Conservation (phyloP, 1,140 invertebrate species). For the Episyrphus balteatus region DNA sequence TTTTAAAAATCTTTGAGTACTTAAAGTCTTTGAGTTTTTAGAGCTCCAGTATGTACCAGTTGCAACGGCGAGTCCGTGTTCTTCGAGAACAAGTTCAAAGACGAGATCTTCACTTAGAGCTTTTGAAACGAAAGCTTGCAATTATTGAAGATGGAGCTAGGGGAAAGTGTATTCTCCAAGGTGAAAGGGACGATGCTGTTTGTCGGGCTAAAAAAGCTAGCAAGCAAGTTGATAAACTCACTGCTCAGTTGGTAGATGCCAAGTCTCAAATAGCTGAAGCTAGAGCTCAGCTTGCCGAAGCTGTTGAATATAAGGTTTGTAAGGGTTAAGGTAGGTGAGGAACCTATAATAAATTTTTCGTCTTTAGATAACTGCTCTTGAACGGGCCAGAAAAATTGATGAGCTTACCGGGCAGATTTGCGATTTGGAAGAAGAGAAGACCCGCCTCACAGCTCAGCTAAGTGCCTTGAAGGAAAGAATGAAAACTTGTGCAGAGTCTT, state of each 20-base stretch:
- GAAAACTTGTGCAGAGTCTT: slow-evolving; percentile 29
- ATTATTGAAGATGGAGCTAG: slow-evolving; percentile 66
- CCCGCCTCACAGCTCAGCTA: slow-evolving; percentile 22
- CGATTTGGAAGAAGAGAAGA: slow-evolving; percentile 33
- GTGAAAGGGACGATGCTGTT: slow-evolving; percentile 66
- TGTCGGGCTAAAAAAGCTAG: slow-evolving; percentile 59
- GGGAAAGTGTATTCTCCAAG: slow-evolving; percentile 52
- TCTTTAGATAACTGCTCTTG: slow-evolving; percentile 61
- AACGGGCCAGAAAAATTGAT: slow-evolving; percentile 70
- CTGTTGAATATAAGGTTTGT: slow-evolving; percentile 67
- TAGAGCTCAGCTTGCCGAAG: slow-evolving; percentile 66
- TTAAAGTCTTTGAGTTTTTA: slow-evolving; percentile 21
- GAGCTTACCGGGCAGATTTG: slow-evolving; percentile 50
- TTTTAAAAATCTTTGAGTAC: neutral
- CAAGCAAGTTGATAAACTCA: slow-evolving; percentile 64
- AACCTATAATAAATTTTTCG: slow-evolving; percentile 2
- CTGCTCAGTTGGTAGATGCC: slow-evolving; percentile 59
- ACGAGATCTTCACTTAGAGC: slow-evolving; percentile 80
- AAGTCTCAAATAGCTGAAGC: slow-evolving; percentile 60
- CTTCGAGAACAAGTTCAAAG: slow-evolving; percentile 80
- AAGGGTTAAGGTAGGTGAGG: too few relatives aligned
- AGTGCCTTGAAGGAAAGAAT: slow-evolving; percentile 26
- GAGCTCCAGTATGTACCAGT: slow-evolving; percentile 73
- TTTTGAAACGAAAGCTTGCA: slow-evolving; percentile 72
- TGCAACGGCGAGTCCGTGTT: slow-evolving; percentile 67